These are phyloP conservation scores for Boleophthalmus pectinirostris DNA, from an alignment of 2,113 vertebrate genomes.

Conservation along the genomic window DNA sequence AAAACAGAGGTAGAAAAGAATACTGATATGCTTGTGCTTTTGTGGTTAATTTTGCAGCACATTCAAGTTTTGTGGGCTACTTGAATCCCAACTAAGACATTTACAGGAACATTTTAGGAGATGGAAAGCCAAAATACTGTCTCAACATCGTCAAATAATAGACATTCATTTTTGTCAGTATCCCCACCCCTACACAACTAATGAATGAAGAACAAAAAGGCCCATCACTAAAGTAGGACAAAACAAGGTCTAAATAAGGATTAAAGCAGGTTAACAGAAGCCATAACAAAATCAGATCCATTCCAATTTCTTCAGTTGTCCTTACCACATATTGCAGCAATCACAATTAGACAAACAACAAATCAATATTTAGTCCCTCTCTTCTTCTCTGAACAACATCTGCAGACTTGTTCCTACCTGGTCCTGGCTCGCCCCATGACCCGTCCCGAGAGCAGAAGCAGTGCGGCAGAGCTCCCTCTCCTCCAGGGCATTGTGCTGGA, in stretches of 20 bases:
- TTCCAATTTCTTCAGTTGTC: too few relatives aligned
- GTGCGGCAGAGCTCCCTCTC: constrained; percentile 56
- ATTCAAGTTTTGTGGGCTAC: too few relatives aligned
- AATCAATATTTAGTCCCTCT: not conserved
- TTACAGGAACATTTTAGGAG: too few relatives aligned
- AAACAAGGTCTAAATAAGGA: not conserved
- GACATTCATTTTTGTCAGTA: too few relatives aligned
- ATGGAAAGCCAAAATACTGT: too few relatives aligned
- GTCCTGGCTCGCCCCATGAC: constrained; percentile 49
- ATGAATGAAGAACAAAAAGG: not conserved
- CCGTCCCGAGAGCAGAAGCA: constrained; percentile 58
- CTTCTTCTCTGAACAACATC: not conserved
- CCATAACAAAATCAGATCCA: not conserved
- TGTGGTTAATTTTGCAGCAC: too few relatives aligned
- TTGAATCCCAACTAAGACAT: too few relatives aligned
- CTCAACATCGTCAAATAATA: too few relatives aligned
- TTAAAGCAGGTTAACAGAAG: not conserved
- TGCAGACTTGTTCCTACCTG: constrained; percentile 66
- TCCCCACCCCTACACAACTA: not conserved
- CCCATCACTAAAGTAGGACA: not conserved
- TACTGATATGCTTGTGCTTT: too few relatives aligned
- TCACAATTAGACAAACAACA: not conserved
- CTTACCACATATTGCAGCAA: too few relatives aligned
- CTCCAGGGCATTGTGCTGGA: constrained; percentile 75
- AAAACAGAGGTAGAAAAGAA: too few relatives aligned